Base-by-base conservation (phyloP, 53 echinoderm and acorn worm genomes). In the Pentamera pediparva region DNA sequence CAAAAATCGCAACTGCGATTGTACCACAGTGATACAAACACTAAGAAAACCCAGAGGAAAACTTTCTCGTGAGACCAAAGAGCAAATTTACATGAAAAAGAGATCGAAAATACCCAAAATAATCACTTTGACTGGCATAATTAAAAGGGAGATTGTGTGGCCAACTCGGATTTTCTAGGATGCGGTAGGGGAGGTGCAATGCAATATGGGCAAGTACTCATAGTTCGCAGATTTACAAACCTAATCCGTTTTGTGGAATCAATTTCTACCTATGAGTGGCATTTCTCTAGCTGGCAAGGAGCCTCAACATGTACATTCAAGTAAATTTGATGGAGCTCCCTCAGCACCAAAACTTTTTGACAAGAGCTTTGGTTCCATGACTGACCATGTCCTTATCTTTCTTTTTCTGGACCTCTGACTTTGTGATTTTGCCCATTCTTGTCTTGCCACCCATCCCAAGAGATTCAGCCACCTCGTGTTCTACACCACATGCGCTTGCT, bases 231-330 rank as follows among this genome's bases (percentile, higher is more conserved):
- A n/a, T n/a, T n/a, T n/a, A n/a, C n/a, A n/a, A n/a, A n/a, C n/a
- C 6, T 18, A 19, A 65, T 52, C 19, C n/a, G 24, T 52, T 19
- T 4, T 52, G 17, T 52, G 53, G 5, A 52, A 19, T 24, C 53
- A 24, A 52, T 52, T 15, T 52, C 24, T 52, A 52, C 17, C 5
- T 15, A 4, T 15, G 53, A 4, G 17, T 65, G 6, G 3, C 10
- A 31, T 25, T 65, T 31, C 36, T 65, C 13, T 4, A 65, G 37
- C 24, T 35, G 33, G 17, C 10, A 35, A 12, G 10, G 37, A 15
- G 65, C 65, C 5, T 35, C 65, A 4, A 12, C 24, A 65, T 65
- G 65, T 33, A 20, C 65, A 33, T 35, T 65, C 65, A 4, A 65
- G 36, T 13, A 65, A 35, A 20, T 65, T 21, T 3, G 65, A 4